A percentile compares a stretch with the other conserved stretches of the same genome.
Evolutionary conservation across 2,797 vertebrate genomes (phyloP).

Genomic region (Luscinia luscinia): DNA sequence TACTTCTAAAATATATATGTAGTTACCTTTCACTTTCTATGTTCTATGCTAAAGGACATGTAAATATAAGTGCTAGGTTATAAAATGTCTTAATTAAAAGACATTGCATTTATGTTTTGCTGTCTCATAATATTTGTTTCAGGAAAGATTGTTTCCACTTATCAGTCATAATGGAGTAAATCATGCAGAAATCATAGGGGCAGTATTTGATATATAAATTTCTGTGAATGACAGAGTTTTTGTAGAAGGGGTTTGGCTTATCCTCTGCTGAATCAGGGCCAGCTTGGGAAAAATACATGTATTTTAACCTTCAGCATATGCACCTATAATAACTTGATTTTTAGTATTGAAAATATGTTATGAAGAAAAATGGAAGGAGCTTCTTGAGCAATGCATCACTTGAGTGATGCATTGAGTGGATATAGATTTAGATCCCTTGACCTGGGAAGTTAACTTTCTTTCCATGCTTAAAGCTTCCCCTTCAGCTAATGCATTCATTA

Average conservation of each 20-base stretch:
- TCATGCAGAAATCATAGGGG: not conserved
- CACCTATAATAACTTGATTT: not conserved
- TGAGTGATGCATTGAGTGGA: not conserved
- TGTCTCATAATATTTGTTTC: not conserved
- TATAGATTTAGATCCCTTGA: not conserved
- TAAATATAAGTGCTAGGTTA: not conserved
- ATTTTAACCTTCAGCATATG: not conserved
- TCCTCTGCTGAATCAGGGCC: not conserved
- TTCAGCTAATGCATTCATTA: not conserved
- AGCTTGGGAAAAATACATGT: not conserved
- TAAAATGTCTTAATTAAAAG: not conserved
- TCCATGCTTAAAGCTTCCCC: not conserved
- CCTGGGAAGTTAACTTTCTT: rapidly evolving
- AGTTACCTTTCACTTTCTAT: not conserved
- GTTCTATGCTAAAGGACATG: not conserved
- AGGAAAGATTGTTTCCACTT: not conserved
- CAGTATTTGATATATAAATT: not conserved
- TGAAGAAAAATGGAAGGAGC: not conserved
- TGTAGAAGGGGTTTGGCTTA: not conserved
- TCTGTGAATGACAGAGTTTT: not conserved
- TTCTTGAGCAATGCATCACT: not conserved
- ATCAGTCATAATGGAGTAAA: not conserved
- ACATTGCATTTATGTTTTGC: not conserved
- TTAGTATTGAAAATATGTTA: not conserved
- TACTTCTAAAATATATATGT: not conserved